Conservation (phyloP, 2,888 invertebrate genomes). For the Diloba caeruleocephala region DNA sequence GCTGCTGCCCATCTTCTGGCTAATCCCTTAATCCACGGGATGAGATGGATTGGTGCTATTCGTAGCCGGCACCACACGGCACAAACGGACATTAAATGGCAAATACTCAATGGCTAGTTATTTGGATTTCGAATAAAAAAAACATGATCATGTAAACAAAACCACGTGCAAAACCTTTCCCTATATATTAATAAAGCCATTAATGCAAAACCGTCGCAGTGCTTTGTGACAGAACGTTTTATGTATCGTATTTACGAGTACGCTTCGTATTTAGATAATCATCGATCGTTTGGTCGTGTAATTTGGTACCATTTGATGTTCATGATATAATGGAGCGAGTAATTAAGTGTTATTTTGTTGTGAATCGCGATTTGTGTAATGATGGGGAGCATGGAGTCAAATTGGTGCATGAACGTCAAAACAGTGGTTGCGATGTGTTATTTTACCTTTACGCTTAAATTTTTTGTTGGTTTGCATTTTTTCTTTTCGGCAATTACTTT, state of each 20-base stretch:
- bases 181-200: constrained; percentile 61
- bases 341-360: constrained; percentile 30
- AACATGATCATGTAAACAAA: too few species aligned
- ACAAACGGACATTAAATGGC: too few species aligned
- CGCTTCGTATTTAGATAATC: constrained; percentile 7
- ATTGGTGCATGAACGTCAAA: constrained; percentile 13
- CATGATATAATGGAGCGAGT: constrained; percentile 20
- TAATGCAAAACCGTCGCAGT: constrained; percentile 45
- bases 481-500: constrained; percentile 2
- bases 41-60: too few species aligned
- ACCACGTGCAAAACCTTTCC: background rate
- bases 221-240: constrained; percentile 22
- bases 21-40: too few species aligned
- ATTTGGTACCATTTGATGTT: constrained; percentile 32
- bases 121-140: too few species aligned
- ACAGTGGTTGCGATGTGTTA: background rate
- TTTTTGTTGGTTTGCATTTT: constrained; percentile 1
- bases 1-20: too few species aligned
- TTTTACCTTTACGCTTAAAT: background rate
- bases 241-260: constrained; percentile 2
- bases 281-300: constrained; percentile 10
- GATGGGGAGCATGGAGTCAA: background rate
- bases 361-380: constrained; percentile 22
- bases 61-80: too few species aligned
- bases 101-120: too few species aligned